These are phyloP conservation scores for Timema podura DNA, from an alignment of 2,888 invertebrate species.

Conservation along the genomic window DNA sequence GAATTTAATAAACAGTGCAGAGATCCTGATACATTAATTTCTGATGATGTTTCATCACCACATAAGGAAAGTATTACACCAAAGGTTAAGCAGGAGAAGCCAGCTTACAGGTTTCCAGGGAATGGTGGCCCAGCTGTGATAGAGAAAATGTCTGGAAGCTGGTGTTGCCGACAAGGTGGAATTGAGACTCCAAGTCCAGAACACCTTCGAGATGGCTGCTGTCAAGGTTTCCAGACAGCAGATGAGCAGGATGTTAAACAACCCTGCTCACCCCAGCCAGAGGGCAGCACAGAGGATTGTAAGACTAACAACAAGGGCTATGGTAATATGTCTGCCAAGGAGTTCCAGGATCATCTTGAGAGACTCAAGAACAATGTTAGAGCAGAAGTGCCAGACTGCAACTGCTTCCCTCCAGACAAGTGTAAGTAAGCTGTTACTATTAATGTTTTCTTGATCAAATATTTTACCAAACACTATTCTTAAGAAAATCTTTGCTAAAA, in stretches of 20 bases:
- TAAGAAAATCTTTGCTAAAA: neutral
- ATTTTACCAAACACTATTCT: neutral
- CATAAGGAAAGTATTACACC: no score
- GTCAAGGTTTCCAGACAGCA: slow-evolving; percentile 66
- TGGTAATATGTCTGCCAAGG: slow-evolving; percentile 43
- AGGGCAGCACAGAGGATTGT: slow-evolving; percentile 44
- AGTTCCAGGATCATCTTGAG: slow-evolving; percentile 57
- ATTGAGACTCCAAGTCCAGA: slow-evolving; percentile 68
- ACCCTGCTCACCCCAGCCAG: slow-evolving; percentile 47
- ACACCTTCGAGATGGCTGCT: slow-evolving; percentile 68
- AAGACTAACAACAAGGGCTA: slow-evolving; percentile 35
- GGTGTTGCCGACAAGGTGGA: slow-evolving; percentile 70
- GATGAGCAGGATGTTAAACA: slow-evolving; percentile 40
- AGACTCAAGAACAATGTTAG: slow-evolving; percentile 63
- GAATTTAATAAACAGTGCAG: no score
- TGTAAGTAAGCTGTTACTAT: slow-evolving; percentile 43
- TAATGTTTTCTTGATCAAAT: slow-evolving; percentile 10
- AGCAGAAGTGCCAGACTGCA: slow-evolving; percentile 84
- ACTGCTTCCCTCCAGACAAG: slow-evolving; percentile 82
- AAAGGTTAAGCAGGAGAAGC: slow-evolving; percentile 42
- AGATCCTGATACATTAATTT: no score
- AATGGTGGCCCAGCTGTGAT: slow-evolving; percentile 65
- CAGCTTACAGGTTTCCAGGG: slow-evolving; percentile 49
- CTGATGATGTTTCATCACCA: no score
- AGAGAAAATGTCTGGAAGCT: slow-evolving; percentile 60